Base-by-base conservation (phyloP, 2,888 invertebrate genomes). In the Diplolepis rosae region DNA sequence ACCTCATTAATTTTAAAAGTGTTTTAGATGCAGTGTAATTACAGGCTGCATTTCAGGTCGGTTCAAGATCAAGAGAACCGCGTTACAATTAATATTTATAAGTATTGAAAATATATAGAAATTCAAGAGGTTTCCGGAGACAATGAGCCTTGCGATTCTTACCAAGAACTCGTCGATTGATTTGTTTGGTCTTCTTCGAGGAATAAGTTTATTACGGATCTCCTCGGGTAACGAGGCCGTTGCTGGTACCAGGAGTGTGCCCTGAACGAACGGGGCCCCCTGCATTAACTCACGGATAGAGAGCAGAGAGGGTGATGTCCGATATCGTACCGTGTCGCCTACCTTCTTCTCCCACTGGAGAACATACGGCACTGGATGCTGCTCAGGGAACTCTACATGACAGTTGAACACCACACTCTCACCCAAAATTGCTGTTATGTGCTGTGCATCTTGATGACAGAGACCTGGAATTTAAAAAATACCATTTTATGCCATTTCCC, bases 261-360 rank as follows among this genome's bases (percentile, higher is more conserved):
- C 78, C 69, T 74, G 76, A 71, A 76, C 77, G 77, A 85, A 81
- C 82, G 85, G 79, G 82, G 84, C 85, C 86, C 87, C 83, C 80
- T 82, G 77, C 77, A 85, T 84, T 82, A 87, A 88, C 87, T 88
- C 88, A 88, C 89, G 88, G 84, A 88, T 87, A 87, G 87, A 86
- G 88, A 88, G 87, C 87, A 88, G 88, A 87, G 88, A 86, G 83
- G 83, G 80, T 85, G 85, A 83, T 83, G 86, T 86, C 88, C 85
- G 91, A 92, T 93, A 94, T 93, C 95, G 94, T 95, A 95, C 95
- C 95, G 95, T 94, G 92, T 95, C 95, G 94, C 95, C 95, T 95
- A 96, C 96, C 95, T 97, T 96, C 95, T 98, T 98, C 94, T 96
- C 96, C 98, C 98, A 98, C 93, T 97, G 97, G 90, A 98, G 94